A percentile compares a stretch with the other conserved stretches of the same genome.
These are phyloP conservation scores for Pteria penguin DNA, from an alignment of 2,888 invertebrate species.

Conservation along the genomic window DNA sequence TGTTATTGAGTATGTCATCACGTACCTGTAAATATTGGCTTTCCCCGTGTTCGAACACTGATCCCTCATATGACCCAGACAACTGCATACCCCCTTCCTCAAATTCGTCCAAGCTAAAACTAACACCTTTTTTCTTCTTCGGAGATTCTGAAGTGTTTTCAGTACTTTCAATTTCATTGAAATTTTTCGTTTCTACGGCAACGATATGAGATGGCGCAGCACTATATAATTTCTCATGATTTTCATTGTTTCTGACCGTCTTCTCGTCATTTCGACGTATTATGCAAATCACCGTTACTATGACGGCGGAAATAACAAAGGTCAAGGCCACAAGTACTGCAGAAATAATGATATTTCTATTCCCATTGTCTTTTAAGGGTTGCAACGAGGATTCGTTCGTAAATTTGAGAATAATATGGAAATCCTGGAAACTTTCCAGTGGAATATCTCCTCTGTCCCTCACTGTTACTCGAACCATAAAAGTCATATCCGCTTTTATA, in stretches of 20 bases:
- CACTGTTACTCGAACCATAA: constrained; percentile 28
- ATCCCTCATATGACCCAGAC: background rate
- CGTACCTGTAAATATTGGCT: too few species aligned
- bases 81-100: constrained; percentile 45
- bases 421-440: constrained; percentile 8
- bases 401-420: constrained; percentile 30
- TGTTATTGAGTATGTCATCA: too few species aligned
- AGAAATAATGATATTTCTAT: constrained; percentile 57
- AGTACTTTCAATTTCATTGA: constrained; percentile 32
- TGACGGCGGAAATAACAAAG: constrained; percentile 56
- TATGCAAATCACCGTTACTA: constrained; percentile 55
- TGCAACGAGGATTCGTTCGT: constrained; percentile 43
- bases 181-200: background rate
- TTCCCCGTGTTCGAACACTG: constrained; percentile 4
- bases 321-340: constrained; percentile 57
- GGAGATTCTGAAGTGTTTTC: constrained; percentile 5
- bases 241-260: background rate
- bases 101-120: constrained; percentile 60
- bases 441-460: constrained; percentile 24
- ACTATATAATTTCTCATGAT: background rate
- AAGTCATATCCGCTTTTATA: constrained; percentile 43
- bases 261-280: constrained; percentile 45
- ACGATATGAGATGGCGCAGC: background rate
- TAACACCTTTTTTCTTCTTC: constrained; percentile 60
- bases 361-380: constrained; percentile 39